Evolutionary conservation across 2,797 vertebrate genomes (phyloP), one percentile per base, ranked within the genome.

Genomic region (Protosalanx chinensis): DNA sequence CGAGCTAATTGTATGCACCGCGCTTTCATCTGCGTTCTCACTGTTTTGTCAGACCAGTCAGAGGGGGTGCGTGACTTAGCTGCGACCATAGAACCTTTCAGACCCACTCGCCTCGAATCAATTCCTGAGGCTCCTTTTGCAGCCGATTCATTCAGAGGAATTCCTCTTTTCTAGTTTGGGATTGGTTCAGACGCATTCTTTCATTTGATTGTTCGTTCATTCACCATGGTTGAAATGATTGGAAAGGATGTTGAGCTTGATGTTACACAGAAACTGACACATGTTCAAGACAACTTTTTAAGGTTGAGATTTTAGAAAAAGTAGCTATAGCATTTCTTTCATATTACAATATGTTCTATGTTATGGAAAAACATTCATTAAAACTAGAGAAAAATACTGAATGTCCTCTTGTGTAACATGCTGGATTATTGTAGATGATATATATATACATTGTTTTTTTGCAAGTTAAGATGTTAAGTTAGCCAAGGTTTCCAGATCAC

Each of bases 1-100:
- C 7, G 37, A 32, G 64, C 62, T 89, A 90, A 90, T 89, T 72
- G 80, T 75, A 88, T 87, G 83, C 85, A 82, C 78, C 80, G 74
- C 85, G 85, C 84, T 88, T 84, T 82, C 41, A 46, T 80, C 72
- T 80, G 69, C 15, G 18, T 51, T 66, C 57, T 69, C 58, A 71
- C 69, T 78, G 68, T 23, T 64, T 13, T 65, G 57, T 70, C 66
- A 58, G 27, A 57, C 27, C 32, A 3, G 51, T 71, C 59, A 56
- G 61, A 16, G 76, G 49, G 79, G 77, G 71, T 46, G 68, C 72
- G 70, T 51, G 72, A 81, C 78, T 80, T 78, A 71, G 66, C 68
- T 68, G 73, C 64, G 51, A 82, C 84, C 79, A 75, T 71, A 53
- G 78, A 76, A 72, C 61, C 66, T 83, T 75, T 84, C 64, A 68